Base-by-base conservation (phyloP, 2,113 vertebrate species). In the Gila orcuttii region DNA sequence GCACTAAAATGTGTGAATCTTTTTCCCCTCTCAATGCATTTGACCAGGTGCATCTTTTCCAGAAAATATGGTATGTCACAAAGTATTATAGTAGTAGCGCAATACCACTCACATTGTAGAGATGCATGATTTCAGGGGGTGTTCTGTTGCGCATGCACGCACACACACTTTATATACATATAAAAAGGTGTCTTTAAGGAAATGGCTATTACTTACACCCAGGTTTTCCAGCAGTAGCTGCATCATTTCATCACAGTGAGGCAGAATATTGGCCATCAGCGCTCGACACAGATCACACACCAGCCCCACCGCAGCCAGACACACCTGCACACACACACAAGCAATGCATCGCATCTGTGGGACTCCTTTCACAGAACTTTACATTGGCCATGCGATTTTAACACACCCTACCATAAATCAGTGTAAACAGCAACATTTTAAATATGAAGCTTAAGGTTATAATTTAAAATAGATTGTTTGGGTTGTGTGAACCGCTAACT, bases 201-300 rank as follows among this genome's bases (percentile, higher is more conserved):
- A 57, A 57, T 28, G 62, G 66, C 13, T 19, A 57, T 19, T 69
- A 91, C 97, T 97, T 92, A 99, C 98, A 94, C 98, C 97, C 66
- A 99, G 94, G 91, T 99, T 99, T 92, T 99, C 97, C 92, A 99
- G 91, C 12, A 99, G 95, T 87, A 99, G 96, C 92, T 99, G 97
- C 98, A 99, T 99, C 90, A 99, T 97, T 92, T 99, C 97, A 0
- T 99, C 98, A 59, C 98, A 99, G 92, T 97, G 98, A 88, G 97
- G 97, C 92, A 99, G 91, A 90, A 99, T 98, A 93, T 99, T 99
- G 92, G 97, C 93, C 88, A 96, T 97, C 64, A 99, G 95, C 31
- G 97, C 97, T 80, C 98, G 92, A 90, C 97, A 99, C 17, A 99
- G 92, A 90, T 99, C 98, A 39, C 97, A 98, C 84, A 99, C 98